Conservation (phyloP, 1,140 invertebrate species). For the Dendroctonus ponderosae region DNA sequence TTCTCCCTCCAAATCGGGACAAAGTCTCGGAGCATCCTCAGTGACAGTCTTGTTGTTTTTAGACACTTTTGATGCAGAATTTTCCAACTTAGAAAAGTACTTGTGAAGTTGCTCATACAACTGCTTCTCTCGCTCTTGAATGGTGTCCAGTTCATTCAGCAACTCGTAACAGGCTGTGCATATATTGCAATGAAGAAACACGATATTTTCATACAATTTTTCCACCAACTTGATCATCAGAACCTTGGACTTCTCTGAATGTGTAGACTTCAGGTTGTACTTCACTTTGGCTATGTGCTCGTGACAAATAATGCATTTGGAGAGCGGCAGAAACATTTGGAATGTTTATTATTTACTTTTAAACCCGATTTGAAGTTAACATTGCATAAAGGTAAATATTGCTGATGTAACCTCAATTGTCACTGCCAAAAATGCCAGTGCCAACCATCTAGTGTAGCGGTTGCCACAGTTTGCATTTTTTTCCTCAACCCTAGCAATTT, state of each 20-base stretch:
- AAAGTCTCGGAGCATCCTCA: neutral
- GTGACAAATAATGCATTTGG: conserved; percentile 20
- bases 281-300: conserved; percentile 21
- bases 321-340: conserved; percentile 13
- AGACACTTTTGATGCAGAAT: neutral
- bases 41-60: neutral
- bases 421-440: too few species aligned
- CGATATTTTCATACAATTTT: conserved; percentile 23
- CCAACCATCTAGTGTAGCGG: too few species aligned
- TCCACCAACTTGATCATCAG: conserved; percentile 24
- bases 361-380: too few species aligned
- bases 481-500: too few species aligned
- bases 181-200: conserved; percentile 31
- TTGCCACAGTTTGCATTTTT: too few species aligned
- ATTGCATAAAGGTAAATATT: too few species aligned
- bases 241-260: conserved; percentile 18
- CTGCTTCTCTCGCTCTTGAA: conserved; percentile 30
- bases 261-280: conserved; percentile 25
- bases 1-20: neutral
- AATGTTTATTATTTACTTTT: too few species aligned
- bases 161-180: conserved; percentile 32
- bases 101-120: conserved; percentile 20
- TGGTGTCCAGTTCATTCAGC: conserved; percentile 36
- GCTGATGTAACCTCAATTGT: neutral
- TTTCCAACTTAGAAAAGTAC: conserved; percentile 17